Evolutionary conservation across 2,113 vertebrate species (phyloP).

Genomic region (Oenanthe melanoleuca): DNA sequence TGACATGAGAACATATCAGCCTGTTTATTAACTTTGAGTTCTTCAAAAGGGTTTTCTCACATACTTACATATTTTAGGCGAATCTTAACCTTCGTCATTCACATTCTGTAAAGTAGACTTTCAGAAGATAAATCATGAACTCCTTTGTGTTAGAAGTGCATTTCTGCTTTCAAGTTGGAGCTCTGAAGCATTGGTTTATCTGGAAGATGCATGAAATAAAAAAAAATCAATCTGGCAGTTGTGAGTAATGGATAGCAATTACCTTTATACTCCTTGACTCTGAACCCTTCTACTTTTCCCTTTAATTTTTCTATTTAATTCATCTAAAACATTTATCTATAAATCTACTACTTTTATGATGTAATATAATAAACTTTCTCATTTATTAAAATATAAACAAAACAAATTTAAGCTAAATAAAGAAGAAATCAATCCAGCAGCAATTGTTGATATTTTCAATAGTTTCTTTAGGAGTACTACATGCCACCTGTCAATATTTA

Average conservation of each 20-base stretch:
- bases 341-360: not conserved
- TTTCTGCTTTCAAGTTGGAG: not conserved
- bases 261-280: not conserved
- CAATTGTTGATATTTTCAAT: not conserved
- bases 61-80: not conserved
- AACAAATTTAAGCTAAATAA: not conserved
- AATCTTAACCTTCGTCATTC: not conserved
- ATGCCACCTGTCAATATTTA: not conserved
- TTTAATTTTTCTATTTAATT: not conserved
- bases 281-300: not conserved
- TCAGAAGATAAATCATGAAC: not conserved
- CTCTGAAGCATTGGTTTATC: not conserved
- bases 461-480: not conserved
- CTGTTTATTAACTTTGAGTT: not conserved
- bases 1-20: not conserved
- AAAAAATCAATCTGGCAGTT: not conserved
- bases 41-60: not conserved
- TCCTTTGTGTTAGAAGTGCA: not conserved
- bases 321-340: not conserved
- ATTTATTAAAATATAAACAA: not conserved
- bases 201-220: not conserved
- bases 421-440: not conserved
- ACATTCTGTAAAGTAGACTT: not conserved
- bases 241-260: not conserved
- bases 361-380: not conserved